Conservation (phyloP, 2,113 vertebrate genomes). For the Marmota flaviventris region DNA sequence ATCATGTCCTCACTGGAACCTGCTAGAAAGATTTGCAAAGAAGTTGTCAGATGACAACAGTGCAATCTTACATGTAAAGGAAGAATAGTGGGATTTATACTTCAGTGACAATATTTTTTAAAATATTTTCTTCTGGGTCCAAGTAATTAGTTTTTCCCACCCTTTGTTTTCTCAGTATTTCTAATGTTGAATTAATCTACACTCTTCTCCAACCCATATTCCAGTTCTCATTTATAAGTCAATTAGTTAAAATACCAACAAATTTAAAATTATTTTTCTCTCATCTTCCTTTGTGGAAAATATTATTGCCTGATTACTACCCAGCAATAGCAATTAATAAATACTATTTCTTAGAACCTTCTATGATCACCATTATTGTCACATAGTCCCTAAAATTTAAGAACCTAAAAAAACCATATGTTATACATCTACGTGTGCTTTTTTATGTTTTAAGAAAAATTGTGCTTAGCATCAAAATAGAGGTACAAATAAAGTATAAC, state of each 20-base stretch:
- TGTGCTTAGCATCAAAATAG: not conserved
- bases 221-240: not conserved
- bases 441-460: not conserved
- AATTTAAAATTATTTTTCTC: not conserved
- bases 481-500: not conserved
- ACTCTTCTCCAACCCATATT: not conserved
- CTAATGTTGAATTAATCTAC: not conserved
- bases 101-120: not conserved
- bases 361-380: not conserved
- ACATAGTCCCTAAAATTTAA: not conserved
- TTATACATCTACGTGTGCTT: not conserved
- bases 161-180: not conserved
- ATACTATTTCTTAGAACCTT: not conserved
- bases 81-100: not conserved
- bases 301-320: not conserved
- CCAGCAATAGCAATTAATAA: not conserved
- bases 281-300: not conserved
- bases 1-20: not conserved
- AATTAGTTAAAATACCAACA: slow-evolving; percentile 15
- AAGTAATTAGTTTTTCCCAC: not conserved
- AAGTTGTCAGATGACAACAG: not conserved
- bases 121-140: not conserved
- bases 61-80: not conserved
- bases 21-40: not conserved
- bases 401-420: not conserved